A percentile compares a stretch with the other conserved stretches of the same genome.
phyloP scores from a whole-genome alignment of 2,113 vertebrate species.

The Lathamus discolor region DNA sequence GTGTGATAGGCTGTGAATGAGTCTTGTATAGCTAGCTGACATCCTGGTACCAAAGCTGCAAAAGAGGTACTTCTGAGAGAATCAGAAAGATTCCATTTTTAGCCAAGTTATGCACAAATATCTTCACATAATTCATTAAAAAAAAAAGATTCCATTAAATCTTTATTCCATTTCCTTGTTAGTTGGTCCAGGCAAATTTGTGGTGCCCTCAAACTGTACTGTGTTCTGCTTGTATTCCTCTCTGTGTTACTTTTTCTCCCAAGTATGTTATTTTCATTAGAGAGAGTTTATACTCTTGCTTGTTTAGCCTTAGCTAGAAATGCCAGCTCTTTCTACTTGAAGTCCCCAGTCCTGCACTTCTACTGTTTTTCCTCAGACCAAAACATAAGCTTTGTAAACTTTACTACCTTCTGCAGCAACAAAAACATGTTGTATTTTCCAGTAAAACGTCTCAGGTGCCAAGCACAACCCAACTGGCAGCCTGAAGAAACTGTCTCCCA shows the following conservation, averaged over 20 bases:
- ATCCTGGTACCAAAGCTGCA: neutral
- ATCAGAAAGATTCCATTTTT: neutral
- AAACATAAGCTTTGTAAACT: conserved; percentile 43
- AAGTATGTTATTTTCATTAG: neutral
- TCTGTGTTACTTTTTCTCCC: neutral
- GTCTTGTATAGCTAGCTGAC: neutral
- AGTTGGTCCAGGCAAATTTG: neutral
- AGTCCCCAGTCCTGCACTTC: conserved; percentile 7
- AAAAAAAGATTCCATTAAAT: neutral
- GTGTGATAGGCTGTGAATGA: neutral
- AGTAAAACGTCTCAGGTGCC: conserved; percentile 32
- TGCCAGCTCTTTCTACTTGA: conserved; percentile 7
- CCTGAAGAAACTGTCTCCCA: conserved; percentile 32
- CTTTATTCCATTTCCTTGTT: neutral
- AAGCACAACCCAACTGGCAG: conserved; percentile 42
- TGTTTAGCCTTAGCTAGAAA: conserved; percentile 27
- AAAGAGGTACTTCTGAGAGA: neutral
- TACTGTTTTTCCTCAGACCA: conserved; percentile 30
- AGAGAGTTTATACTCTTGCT: neutral
- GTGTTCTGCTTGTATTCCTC: neutral
- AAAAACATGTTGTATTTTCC: conserved; percentile 57
- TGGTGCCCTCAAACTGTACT: neutral
- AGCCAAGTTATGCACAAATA: neutral
- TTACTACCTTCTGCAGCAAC: conserved; percentile 25
- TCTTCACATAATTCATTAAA: neutral